Percentiles rank a stretch among this genome's conserved stretches.
These are phyloP conservation scores for Epiblema foenella DNA, from an alignment of 2,888 invertebrate genomes.

Conservation along the genomic window DNA sequence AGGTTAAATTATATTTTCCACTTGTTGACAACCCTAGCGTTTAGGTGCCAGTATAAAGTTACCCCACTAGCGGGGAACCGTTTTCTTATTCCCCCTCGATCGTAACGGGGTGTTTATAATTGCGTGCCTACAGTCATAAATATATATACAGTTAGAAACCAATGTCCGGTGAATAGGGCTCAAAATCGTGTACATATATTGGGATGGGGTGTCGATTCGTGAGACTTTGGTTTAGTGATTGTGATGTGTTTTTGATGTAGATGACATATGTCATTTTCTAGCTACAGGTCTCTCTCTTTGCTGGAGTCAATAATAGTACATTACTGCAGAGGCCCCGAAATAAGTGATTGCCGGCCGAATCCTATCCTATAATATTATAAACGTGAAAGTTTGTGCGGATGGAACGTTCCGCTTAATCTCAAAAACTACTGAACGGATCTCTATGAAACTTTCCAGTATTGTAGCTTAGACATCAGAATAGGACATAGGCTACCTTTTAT, in stretches of 20 bases:
- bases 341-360: no score
- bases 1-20: not conserved
- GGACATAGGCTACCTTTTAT: no score
- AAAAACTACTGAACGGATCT: no score
- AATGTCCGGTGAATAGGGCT: not conserved
- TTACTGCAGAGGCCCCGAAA: no score
- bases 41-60: constrained; percentile 66
- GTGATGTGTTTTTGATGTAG: constrained; percentile 17
- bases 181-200: not conserved
- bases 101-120: constrained; percentile 33
- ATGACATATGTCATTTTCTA: not conserved
- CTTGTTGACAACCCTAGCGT: constrained; percentile 61
- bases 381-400: no score
- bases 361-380: no score
- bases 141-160: not conserved
- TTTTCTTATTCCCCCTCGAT: constrained; percentile 66
- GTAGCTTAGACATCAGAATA: no score
- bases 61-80: constrained; percentile 67
- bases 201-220: not conserved
- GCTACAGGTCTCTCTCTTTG: no score
- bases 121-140: constrained; percentile 4
- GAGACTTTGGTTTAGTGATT: constrained; percentile 26
- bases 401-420: no score
- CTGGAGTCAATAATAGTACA: no score
- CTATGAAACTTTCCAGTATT: no score